Conservation (phyloP, 2,888 invertebrate species). For the Coremacera marginata region DNA sequence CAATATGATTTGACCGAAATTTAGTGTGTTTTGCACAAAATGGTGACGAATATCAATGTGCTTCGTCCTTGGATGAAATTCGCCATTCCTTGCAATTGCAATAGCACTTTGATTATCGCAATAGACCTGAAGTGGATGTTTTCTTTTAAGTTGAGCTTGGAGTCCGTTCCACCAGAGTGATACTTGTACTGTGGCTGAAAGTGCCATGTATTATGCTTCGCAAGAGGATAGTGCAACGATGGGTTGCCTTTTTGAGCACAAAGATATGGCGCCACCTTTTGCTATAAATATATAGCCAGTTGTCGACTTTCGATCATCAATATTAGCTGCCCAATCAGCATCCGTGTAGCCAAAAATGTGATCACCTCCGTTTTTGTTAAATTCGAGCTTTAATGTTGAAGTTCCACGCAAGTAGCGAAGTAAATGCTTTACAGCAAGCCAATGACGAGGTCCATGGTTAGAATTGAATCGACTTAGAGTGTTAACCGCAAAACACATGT, state of each 20-base stretch:
- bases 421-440: constrained; percentile 42
- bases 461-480: constrained; percentile 41
- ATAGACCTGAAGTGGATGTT: neutral
- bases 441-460: constrained; percentile 45
- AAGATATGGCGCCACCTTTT: neutral
- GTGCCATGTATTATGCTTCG: constrained; percentile 10
- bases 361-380: too few species aligned
- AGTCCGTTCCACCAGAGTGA: constrained; percentile 28
- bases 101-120: constrained; percentile 35
- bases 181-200: constrained; percentile 3
- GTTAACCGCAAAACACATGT: constrained; percentile 43
- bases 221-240: neutral
- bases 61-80: constrained; percentile 31
- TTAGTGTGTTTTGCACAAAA: neutral
- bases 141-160: constrained; percentile 4
- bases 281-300: constrained; percentile 33
- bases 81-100: constrained; percentile 19
- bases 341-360: constrained; percentile 40
- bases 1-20: too few species aligned
- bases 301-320: constrained; percentile 42
- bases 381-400: neutral
- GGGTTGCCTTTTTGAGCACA: neutral
- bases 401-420: constrained; percentile 38
- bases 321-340: constrained; percentile 42
- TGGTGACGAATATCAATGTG: constrained; percentile 35